These are phyloP conservation scores for Drosophila anomelani DNA, from an alignment of 2,888 invertebrate species.

Conservation along the genomic window DNA sequence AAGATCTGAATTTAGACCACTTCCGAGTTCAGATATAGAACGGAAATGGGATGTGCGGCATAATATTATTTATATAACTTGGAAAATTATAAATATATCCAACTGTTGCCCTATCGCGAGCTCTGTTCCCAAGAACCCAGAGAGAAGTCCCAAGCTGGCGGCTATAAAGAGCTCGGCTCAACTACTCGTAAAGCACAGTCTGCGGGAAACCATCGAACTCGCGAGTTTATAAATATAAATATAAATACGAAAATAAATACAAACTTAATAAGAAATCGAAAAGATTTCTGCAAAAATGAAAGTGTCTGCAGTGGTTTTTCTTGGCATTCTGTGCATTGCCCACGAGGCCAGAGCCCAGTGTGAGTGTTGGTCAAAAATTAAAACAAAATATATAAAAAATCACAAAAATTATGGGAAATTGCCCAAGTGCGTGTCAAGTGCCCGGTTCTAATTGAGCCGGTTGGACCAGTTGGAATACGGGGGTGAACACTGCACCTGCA, in stretches of 20 bases:
- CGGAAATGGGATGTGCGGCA: slow-evolving; percentile 19
- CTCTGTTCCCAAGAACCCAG: slow-evolving; percentile 19
- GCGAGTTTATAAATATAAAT: slow-evolving; percentile 4
- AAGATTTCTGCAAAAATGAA: slow-evolving; percentile 40
- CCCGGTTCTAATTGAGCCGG: slow-evolving; percentile 29
- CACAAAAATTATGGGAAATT: slow-evolving; percentile 30
- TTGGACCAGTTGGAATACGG: slow-evolving; percentile 21
- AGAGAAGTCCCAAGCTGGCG: slow-evolving; percentile 7
- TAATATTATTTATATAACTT: not conserved
- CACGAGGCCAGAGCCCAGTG: slow-evolving; percentile 56
- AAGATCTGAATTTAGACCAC: not conserved
- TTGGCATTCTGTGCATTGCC: slow-evolving; percentile 29
- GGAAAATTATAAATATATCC: too few species aligned
- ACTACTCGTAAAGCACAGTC: slow-evolving; percentile 28
- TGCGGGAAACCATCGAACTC: slow-evolving; percentile 5
- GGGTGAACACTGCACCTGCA: slow-evolving; percentile 7
- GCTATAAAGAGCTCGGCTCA: slow-evolving; percentile 29
- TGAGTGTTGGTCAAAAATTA: slow-evolving; percentile 45
- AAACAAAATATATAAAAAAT: too few species aligned
- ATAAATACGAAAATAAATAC: not conserved
- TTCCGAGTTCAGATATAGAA: slow-evolving; percentile 24
- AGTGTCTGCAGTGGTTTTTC: slow-evolving; percentile 26
- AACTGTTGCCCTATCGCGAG: not conserved
- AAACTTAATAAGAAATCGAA: not conserved
- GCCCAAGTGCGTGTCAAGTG: slow-evolving; percentile 26